Evolutionary conservation across 2,888 invertebrate genomes (phyloP), one percentile per base, ranked within the genome.

Genomic region (Cantharis flavilabris): DNA sequence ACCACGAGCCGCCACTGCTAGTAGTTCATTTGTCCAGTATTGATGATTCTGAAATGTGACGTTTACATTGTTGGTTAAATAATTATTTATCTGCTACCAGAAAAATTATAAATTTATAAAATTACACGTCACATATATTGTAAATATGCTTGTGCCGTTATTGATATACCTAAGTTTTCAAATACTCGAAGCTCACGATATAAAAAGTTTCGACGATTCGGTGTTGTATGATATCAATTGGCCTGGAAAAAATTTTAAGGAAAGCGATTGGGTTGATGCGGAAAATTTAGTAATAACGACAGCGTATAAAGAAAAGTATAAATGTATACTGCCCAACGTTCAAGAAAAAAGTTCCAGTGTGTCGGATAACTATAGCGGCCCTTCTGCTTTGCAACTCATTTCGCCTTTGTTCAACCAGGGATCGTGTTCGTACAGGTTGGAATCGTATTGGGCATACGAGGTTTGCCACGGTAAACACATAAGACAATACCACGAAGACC

Each of bases 371-470:
- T 94, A 95, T 85, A 90, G 90, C 71, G 96, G 95, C 93, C 94
- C 69, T 9, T 93, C 93, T 80, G 95, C 97, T 0, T 89, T 97
- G 69, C 94, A 95, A 83, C 88, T 97, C 16, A 88, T 98, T 69
- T 90, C 92, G 77, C 93, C 95, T 0, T 88, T 97, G 75, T 96
- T 98, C 86, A 89, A 90, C 1, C 93, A 95, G 83, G 92, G 93
- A 81, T 92, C 93, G 70, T 98, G 98, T 85, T 96, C 97, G 0
- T 97, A 95, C 84, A 91, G 96, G 80, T 89, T 97, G 71, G 97
- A 97, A 86, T 93, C 94, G 3, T 98, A 97, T 86, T 98, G 98
- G 98, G 97, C 97, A 0, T 98, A 98, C 87, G 98, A 98, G 88
- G 92, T 98, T 30, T 98, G 98, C 84, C 98, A 98, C 88, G 98